Evolutionary conservation across 2,797 vertebrate genomes (phyloP).

Genomic region (Mormyrops boulengeri): DNA sequence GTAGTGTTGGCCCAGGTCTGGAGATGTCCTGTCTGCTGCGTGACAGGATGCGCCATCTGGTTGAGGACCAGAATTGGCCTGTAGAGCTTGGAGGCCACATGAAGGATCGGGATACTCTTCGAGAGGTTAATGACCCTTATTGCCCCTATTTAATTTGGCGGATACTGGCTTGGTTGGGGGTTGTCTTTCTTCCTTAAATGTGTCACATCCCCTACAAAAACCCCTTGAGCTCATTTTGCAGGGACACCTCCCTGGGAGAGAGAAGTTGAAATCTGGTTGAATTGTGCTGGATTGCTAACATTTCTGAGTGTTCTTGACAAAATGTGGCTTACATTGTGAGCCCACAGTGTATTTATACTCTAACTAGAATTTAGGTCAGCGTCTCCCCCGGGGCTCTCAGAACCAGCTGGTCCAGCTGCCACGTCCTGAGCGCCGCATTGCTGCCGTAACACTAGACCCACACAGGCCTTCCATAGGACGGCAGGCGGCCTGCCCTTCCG

Average conservation of each 20-base stretch:
- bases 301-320: not conserved
- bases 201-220: not conserved
- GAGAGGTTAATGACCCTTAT: not conserved
- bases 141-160: not conserved
- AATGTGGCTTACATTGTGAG: not conserved
- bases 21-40: not conserved
- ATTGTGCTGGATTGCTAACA: not conserved
- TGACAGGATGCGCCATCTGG: not conserved
- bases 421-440: not conserved
- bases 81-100: not conserved
- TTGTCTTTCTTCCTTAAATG: not conserved
- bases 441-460: conserved; percentile 4
- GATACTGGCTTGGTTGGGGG: not conserved
- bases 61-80: not conserved
- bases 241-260: not conserved
- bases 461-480: not conserved
- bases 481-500: not conserved
- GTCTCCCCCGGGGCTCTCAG: not conserved
- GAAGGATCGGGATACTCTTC: not conserved
- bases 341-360: conserved; percentile 10
- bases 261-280: not conserved
- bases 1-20: not conserved
- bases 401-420: conserved; percentile 2
- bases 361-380: conserved; percentile 11
- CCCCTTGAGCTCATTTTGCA: not conserved